These are phyloP conservation scores for Andrena minutula DNA, from an alignment of 2,888 invertebrate genomes.

Conservation along the genomic window DNA sequence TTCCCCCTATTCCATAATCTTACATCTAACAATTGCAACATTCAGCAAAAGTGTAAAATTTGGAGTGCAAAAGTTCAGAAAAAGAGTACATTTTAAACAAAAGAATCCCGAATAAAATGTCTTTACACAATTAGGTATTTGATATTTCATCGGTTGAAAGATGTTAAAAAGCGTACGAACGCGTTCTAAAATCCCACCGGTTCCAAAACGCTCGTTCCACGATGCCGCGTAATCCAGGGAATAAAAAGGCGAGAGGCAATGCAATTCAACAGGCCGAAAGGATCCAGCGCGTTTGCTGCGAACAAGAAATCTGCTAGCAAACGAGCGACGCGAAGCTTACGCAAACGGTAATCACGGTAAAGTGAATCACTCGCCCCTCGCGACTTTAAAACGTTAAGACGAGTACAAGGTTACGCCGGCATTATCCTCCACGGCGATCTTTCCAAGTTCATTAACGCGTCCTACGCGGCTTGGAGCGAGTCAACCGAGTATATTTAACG, in stretches of 20 bases:
- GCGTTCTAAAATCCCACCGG: conserved; percentile 10
- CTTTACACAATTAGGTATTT: background rate
- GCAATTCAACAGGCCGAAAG: conserved; percentile 33
- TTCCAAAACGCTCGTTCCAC: conserved; percentile 11
- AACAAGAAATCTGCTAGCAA: conserved; percentile 33
- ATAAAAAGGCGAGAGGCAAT: conserved; percentile 30
- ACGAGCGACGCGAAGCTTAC: conserved; percentile 30
- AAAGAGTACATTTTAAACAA: background rate
- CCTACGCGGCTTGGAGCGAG: conserved; percentile 57
- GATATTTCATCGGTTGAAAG: background rate
- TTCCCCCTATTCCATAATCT: no score
- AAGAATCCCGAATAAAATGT: background rate
- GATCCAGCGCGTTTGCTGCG: conserved; percentile 32
- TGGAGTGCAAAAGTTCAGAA: no score
- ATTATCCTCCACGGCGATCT: conserved; percentile 55
- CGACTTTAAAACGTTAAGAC: conserved; percentile 55
- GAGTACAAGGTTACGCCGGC: conserved; percentile 56
- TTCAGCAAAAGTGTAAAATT: no score
- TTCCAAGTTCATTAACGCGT: conserved; percentile 70
- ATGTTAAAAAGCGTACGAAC: background rate
- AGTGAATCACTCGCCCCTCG: conserved; percentile 50
- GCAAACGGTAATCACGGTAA: conserved; percentile 46
- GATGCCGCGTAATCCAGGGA: conserved; percentile 4
- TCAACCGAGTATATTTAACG: conserved; percentile 36
- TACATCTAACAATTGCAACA: no score